These are phyloP conservation scores for Cyclargus thomasi DNA, from an alignment of 1,140 invertebrate genomes.

Conservation along the genomic window DNA sequence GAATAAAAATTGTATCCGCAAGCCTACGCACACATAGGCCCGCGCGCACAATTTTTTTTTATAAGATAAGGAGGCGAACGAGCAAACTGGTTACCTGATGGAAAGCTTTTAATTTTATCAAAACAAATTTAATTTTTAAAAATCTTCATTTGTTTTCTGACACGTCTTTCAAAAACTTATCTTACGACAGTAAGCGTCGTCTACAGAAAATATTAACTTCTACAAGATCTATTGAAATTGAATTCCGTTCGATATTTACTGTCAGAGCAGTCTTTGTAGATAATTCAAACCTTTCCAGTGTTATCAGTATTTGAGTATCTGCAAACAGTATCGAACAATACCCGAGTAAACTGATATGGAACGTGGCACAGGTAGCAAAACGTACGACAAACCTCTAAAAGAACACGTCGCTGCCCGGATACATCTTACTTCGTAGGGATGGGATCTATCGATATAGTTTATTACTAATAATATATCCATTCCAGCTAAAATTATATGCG, in stretches of 20 bases:
- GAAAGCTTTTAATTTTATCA: too few relatives aligned
- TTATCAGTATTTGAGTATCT: background rate
- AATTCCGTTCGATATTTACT: background rate
- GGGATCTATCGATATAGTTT: constrained; percentile 26
- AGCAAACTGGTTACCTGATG: too few relatives aligned
- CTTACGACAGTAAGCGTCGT: background rate
- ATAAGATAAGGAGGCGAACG: too few relatives aligned
- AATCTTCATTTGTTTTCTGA: too few relatives aligned
- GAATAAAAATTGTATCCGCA: too few relatives aligned
- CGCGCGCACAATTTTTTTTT: too few relatives aligned
- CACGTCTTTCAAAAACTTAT: background rate
- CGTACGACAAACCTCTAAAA: constrained; percentile 61
- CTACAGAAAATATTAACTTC: background rate
- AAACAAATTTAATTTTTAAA: too few relatives aligned
- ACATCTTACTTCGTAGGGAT: constrained; percentile 47
- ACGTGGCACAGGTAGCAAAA: constrained; percentile 46
- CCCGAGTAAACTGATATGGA: constrained; percentile 41
- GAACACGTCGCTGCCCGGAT: constrained; percentile 58
- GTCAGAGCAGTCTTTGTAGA: background rate
- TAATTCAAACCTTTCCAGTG: background rate
- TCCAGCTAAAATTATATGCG: too few relatives aligned
- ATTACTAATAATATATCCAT: too few relatives aligned
- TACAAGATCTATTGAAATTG: background rate
- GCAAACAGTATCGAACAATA: constrained; percentile 10
- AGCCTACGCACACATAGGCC: too few relatives aligned